Percentiles rank a stretch among this genome's conserved stretches.
phyloP scores from a whole-genome alignment of 2,888 invertebrate genomes.

The Pteria penguin region DNA sequence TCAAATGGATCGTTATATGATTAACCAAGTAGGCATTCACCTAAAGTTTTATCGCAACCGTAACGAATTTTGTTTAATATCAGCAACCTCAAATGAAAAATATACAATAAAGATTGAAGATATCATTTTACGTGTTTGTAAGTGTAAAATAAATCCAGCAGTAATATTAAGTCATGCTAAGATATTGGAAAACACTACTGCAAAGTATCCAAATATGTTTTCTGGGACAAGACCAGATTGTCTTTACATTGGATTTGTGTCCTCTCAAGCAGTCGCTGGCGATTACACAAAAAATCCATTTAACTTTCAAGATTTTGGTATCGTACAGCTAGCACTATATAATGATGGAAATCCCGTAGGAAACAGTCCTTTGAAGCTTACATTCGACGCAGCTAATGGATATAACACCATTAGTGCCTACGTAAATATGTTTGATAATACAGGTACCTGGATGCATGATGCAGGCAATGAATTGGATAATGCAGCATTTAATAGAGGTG shows the following conservation, averaged over 20 bases:
- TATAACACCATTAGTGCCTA: slow-evolving; percentile 22
- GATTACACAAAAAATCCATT: slow-evolving; percentile 41
- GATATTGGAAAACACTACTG: slow-evolving; percentile 36
- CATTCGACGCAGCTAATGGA: slow-evolving; percentile 25
- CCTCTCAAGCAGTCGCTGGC: slow-evolving; percentile 39
- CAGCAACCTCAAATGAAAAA: not conserved
- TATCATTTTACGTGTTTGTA: slow-evolving; percentile 26
- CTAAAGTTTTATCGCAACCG: slow-evolving; percentile 29
- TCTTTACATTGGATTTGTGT: slow-evolving; percentile 37
- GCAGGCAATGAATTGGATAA: slow-evolving; percentile 26
- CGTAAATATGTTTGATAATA: slow-evolving; percentile 32
- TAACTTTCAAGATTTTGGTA: slow-evolving; percentile 41
- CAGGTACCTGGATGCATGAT: slow-evolving; percentile 42
- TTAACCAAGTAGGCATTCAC: slow-evolving; percentile 35
- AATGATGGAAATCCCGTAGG: slow-evolving; percentile 41
- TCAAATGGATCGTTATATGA: slow-evolving; percentile 14
- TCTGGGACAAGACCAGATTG: slow-evolving; percentile 38
- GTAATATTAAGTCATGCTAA: slow-evolving; percentile 31
- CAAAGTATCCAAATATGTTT: slow-evolving; percentile 42
- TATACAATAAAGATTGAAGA: slow-evolving; percentile 33
- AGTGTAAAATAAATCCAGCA: slow-evolving; percentile 12
- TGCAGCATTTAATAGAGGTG: not conserved
- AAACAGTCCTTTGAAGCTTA: slow-evolving; percentile 38
- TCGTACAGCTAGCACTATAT: slow-evolving; percentile 40
- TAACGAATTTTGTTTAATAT: slow-evolving; percentile 8